These are phyloP conservation scores for Limanda limanda DNA, from an alignment of 2,113 vertebrate genomes.

Conservation along the genomic window DNA sequence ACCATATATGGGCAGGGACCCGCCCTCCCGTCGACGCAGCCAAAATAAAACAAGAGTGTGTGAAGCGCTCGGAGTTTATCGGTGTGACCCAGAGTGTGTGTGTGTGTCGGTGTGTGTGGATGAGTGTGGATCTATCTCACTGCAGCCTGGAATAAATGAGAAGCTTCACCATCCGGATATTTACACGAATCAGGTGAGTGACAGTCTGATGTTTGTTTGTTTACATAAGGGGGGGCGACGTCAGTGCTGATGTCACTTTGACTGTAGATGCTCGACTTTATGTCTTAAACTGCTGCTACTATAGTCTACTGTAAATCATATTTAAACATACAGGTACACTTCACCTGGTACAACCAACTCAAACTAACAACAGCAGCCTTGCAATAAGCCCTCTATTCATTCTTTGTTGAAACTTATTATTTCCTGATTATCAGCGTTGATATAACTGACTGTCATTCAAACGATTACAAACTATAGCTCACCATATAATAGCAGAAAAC, in stretches of 20 bases:
- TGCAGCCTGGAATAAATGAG: slow-evolving; percentile 61
- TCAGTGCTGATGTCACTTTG: neutral
- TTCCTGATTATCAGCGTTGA: no score
- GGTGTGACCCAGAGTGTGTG: slow-evolving; percentile 47
- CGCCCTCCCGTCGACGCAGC: slow-evolving; percentile 60
- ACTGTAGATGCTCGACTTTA: neutral
- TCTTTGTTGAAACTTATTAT: no score
- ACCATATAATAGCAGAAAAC: neutral
- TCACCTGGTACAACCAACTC: neutral
- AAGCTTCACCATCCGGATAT: slow-evolving; percentile 53
- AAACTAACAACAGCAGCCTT: neutral
- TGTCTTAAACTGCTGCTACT: neutral
- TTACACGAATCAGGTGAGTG: slow-evolving; percentile 70
- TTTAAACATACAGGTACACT: no score
- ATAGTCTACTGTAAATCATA: neutral
- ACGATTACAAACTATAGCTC: neutral
- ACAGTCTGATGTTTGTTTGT: neutral
- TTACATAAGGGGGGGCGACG: neutral
- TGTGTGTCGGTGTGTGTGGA: slow-evolving; percentile 50
- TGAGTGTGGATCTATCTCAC: slow-evolving; percentile 46
- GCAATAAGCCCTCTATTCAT: neutral
- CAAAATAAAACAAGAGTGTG: slow-evolving; percentile 77
- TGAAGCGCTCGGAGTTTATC: slow-evolving; percentile 44
- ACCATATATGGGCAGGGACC: slow-evolving; percentile 82
- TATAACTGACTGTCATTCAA: neutral